Evolutionary conservation across 2,888 invertebrate species (phyloP).

Genomic region (Pseudolycoriella hygida): DNA sequence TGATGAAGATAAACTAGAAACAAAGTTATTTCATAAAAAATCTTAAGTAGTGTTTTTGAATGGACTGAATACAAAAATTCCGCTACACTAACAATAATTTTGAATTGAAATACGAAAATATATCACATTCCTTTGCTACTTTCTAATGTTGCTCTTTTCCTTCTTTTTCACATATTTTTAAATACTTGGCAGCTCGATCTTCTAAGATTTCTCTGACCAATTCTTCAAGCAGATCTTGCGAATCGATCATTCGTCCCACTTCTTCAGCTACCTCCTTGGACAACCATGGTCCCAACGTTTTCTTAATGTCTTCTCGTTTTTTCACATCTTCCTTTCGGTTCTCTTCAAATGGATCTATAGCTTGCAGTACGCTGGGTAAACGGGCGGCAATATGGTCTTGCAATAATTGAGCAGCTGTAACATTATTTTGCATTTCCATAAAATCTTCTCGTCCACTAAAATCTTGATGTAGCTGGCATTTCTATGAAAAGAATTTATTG

Average conservation of each 20-base stretch:
- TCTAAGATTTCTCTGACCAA: slow-evolving; percentile 63
- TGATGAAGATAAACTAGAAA: no score
- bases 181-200: slow-evolving; percentile 46
- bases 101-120: no score
- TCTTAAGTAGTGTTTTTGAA: no score
- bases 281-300: slow-evolving; percentile 58
- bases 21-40: no score
- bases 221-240: slow-evolving; percentile 62
- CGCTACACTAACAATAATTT: no score
- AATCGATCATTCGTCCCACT: slow-evolving; percentile 63
- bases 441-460: slow-evolving; percentile 43
- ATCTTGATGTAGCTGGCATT: slow-evolving; percentile 53
- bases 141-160: background rate
- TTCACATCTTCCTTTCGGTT: slow-evolving; percentile 13
- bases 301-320: slow-evolving; percentile 43
- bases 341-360: slow-evolving; percentile 34
- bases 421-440: slow-evolving; percentile 60
- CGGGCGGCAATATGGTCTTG: slow-evolving; percentile 76
- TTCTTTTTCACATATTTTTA: slow-evolving; percentile 1
- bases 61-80: no score
- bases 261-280: slow-evolving; percentile 64
- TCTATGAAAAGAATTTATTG: slow-evolving; percentile 25
- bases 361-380: slow-evolving; percentile 67
- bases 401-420: slow-evolving; percentile 65
- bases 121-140: background rate